Conservation (phyloP, 2,797 vertebrate species). For the Podarcis siculus region DNA sequence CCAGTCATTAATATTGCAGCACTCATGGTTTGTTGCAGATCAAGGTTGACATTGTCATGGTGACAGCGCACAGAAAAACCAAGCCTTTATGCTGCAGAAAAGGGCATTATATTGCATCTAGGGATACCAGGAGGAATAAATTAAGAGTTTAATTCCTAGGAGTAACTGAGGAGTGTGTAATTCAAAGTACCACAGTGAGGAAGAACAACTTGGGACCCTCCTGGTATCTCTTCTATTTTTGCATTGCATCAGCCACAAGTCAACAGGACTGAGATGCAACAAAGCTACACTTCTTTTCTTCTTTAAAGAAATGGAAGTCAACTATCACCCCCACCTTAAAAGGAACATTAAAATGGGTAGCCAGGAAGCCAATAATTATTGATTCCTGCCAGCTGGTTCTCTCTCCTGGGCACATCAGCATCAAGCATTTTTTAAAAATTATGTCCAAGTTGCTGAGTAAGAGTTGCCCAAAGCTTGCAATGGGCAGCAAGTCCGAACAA, state of each 20-base stretch:
- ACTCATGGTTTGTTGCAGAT: background rate
- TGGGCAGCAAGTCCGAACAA: background rate
- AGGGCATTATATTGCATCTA: background rate
- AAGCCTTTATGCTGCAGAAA: background rate
- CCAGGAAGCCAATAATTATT: background rate
- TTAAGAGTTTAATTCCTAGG: too few relatives aligned
- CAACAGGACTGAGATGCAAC: background rate
- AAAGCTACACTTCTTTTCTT: background rate
- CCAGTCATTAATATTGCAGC: background rate
- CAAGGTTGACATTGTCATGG: background rate
- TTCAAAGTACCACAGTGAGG: too few relatives aligned
- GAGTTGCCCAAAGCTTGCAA: background rate
- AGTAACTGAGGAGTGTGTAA: too few relatives aligned
- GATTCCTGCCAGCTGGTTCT: background rate
- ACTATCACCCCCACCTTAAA: background rate
- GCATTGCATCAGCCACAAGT: background rate
- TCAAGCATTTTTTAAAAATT: background rate
- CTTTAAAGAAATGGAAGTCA: background rate
- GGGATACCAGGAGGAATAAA: background rate
- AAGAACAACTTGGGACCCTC: background rate
- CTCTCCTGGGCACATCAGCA: background rate
- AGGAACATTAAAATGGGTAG: background rate
- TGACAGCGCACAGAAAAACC: background rate
- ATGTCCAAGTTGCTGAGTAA: background rate
- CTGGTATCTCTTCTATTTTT: background rate